These are phyloP conservation scores for Zelleria hepariella DNA, from an alignment of 2,888 invertebrate species.

Conservation along the genomic window DNA sequence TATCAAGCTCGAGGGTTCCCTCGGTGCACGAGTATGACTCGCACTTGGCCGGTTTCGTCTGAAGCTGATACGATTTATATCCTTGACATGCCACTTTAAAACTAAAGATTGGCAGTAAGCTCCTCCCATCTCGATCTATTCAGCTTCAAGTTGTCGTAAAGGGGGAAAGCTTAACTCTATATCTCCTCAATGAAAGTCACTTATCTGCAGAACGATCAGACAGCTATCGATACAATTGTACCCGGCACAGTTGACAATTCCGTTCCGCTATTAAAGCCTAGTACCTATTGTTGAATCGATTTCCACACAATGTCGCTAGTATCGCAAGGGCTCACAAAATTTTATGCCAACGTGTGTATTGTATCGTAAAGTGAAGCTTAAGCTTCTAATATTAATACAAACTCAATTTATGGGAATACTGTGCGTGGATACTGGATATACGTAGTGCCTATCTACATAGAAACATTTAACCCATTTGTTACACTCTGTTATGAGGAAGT, in stretches of 20 bases:
- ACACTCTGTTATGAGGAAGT: too few species aligned
- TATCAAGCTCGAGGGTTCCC: too few species aligned
- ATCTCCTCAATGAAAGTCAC: background rate
- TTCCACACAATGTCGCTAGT: background rate
- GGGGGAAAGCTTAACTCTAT: background rate
- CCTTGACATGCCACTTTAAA: too few species aligned
- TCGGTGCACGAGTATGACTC: too few species aligned
- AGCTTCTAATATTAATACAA: too few species aligned
- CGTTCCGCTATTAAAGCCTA: background rate
- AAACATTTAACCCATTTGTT: too few species aligned
- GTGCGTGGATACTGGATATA: too few species aligned
- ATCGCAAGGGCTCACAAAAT: background rate
- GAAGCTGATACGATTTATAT: too few species aligned
- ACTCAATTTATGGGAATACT: too few species aligned
- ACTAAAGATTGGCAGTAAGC: too few species aligned
- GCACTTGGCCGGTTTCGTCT: too few species aligned
- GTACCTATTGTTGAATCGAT: background rate
- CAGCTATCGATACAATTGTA: background rate
- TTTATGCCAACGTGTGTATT: background rate
- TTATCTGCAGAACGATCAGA: background rate
- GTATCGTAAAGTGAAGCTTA: background rate
- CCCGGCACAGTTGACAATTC: background rate
- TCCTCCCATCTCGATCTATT: background rate
- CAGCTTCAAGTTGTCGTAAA: background rate
- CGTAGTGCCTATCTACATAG: too few species aligned